Conservation (phyloP, 2,797 vertebrate genomes). For the Channa striata region DNA sequence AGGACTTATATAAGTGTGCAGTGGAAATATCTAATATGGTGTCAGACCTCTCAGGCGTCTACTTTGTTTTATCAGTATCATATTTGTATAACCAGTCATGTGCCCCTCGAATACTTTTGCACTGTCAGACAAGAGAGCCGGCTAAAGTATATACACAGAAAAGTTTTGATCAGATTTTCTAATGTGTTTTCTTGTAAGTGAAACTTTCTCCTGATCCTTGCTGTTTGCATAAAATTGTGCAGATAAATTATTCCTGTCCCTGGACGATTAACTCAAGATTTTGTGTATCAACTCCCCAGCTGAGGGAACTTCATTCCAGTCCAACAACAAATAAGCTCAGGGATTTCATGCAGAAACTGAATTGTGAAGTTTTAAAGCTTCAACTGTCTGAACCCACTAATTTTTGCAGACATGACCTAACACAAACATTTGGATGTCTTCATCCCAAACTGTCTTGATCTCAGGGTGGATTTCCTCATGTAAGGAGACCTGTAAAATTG, state of each 20-base stretch:
- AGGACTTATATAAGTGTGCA: constrained; percentile 61
- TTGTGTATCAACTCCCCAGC: neutral
- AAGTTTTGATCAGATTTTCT: neutral
- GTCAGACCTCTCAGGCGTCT: constrained; percentile 53
- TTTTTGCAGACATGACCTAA: constrained; percentile 26
- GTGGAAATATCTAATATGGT: constrained; percentile 70
- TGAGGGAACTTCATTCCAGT: constrained; percentile 2
- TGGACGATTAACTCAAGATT: neutral
- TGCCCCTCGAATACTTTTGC: constrained; percentile 38
- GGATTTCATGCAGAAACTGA: neutral
- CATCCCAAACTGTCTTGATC: neutral
- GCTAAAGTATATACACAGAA: neutral
- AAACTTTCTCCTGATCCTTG: constrained; percentile 3
- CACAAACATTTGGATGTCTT: neutral
- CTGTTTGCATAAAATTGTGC: constrained; percentile 17
- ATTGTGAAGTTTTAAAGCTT: constrained; percentile 5
- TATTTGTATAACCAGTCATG: constrained; percentile 51
- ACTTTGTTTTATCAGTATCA: constrained; percentile 65
- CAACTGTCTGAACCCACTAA: neutral
- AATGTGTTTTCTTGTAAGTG: neutral
- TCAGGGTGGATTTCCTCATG: neutral
- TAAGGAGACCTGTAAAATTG: neutral
- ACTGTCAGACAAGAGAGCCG: constrained; percentile 14
- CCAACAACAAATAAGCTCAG: constrained; percentile 9
- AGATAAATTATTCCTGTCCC: constrained; percentile 29